These are phyloP conservation scores for Leucophenga montana DNA, from an alignment of 2,888 invertebrate genomes.

Conservation along the genomic window DNA sequence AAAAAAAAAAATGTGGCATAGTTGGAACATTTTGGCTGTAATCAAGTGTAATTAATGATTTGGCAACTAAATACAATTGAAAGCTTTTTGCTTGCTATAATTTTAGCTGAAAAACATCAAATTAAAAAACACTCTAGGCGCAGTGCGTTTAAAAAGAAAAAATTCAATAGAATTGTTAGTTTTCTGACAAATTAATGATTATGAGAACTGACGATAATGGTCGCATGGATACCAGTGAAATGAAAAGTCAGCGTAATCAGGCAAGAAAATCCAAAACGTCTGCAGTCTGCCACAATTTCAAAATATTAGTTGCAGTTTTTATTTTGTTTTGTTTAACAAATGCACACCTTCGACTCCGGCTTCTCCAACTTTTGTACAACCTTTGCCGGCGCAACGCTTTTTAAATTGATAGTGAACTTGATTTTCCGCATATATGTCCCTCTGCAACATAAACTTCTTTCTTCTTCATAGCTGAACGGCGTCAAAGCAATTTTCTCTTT, in stretches of 20 bases:
- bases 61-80: too few relatives aligned
- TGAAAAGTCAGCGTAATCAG: slow-evolving; percentile 59
- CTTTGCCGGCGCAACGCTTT: slow-evolving; percentile 30
- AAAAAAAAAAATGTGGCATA: too few relatives aligned
- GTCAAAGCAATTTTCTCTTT: slow-evolving; percentile 54
- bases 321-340: background rate
- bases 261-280: background rate
- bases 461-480: slow-evolving; percentile 32
- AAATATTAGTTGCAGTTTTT: slow-evolving; percentile 53
- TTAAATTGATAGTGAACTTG: slow-evolving; percentile 55
- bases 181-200: background rate
- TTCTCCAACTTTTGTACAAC: background rate
- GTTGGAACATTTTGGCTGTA: too few relatives aligned
- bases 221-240: slow-evolving; percentile 52
- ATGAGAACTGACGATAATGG: background rate
- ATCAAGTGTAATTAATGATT: slow-evolving; percentile 9
- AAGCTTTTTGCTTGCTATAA: background rate
- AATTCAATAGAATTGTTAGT: background rate
- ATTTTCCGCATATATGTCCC: slow-evolving; percentile 18
- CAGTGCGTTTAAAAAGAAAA: background rate
- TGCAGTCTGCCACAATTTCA: slow-evolving; percentile 44
- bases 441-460: background rate
- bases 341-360: background rate
- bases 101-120: background rate
- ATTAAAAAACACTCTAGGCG: background rate